phyloP scores from a whole-genome alignment of 2,888 invertebrate species.

The Leptinotarsa rubiginosa region DNA sequence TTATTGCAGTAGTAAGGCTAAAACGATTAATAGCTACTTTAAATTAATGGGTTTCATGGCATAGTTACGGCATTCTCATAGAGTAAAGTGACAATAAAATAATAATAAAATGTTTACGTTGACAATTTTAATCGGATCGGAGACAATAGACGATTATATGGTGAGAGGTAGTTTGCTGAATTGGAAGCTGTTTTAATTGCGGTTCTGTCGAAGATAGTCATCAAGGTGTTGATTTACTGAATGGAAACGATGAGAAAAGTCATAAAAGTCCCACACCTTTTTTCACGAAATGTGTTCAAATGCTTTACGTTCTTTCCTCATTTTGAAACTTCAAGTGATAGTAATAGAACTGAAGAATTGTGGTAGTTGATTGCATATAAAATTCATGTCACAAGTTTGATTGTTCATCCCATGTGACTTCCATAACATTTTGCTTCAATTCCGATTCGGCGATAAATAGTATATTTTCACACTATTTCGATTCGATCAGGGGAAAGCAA shows the following conservation, averaged over 20 bases:
- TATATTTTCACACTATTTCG: not conserved
- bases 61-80: constrained; percentile 29
- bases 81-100: constrained; percentile 15
- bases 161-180: constrained; percentile 9
- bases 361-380: too few species aligned
- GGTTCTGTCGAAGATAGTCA: not conserved
- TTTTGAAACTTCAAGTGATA: too few species aligned
- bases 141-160: constrained; percentile 1
- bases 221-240: not conserved
- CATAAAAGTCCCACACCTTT: too few species aligned
- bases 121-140: not conserved
- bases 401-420: too few species aligned
- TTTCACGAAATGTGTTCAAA: too few species aligned
- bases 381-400: too few species aligned
- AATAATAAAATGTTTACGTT: constrained; percentile 13
- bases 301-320: too few species aligned
- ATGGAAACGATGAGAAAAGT: too few species aligned
- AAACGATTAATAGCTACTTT: constrained; percentile 38
- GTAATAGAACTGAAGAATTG: too few species aligned
- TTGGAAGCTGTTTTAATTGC: not conserved
- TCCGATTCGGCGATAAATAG: too few species aligned
- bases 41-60: constrained; percentile 34
- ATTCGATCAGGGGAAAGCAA: constrained; percentile 5
- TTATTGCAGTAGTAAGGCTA: constrained; percentile 32
- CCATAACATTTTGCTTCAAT: too few species aligned